Evolutionary conservation across 2,113 vertebrate species (phyloP).

Genomic region (Aptenodytes forsteri): DNA sequence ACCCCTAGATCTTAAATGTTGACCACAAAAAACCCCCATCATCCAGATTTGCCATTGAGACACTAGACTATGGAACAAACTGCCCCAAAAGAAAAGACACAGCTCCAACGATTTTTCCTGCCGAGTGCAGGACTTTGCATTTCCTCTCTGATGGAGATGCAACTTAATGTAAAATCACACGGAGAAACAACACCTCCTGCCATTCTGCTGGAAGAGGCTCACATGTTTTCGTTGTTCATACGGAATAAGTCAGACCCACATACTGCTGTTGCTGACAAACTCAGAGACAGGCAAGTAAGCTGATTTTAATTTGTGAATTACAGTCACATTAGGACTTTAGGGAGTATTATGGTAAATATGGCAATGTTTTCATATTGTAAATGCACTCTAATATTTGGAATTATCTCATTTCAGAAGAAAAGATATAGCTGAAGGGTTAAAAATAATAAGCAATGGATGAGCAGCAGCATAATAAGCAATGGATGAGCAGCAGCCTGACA

Average conservation of each 20-base stretch:
- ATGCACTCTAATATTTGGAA: not conserved
- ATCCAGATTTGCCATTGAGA: not conserved
- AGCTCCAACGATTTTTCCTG: not conserved
- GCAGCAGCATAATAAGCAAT: not conserved
- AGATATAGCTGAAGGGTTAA: conserved; percentile 15
- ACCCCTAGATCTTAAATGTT: not conserved
- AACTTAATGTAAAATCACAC: not conserved
- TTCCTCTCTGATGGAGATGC: not conserved
- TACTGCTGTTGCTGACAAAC: not conserved
- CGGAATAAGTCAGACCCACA: not conserved
- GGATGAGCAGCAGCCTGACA: conserved; percentile 5
- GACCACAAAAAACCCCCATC: accelerated
- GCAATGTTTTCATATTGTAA: not conserved
- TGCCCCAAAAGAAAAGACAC: not conserved
- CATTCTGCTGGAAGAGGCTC: not conserved
- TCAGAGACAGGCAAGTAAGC: not conserved
- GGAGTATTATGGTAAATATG: not conserved
- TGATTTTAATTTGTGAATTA: not conserved
- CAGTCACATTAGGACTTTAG: not conserved
- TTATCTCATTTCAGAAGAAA: not conserved
- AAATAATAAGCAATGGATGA: not conserved
- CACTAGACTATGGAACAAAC: not conserved
- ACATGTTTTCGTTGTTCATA: not conserved
- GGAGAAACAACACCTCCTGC: not conserved
- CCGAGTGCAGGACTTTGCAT: not conserved